Percentiles rank a stretch among this genome's conserved stretches.
Conservation (phyloP, 2,113 vertebrate species). For the Myiagra hebetior region DNA sequence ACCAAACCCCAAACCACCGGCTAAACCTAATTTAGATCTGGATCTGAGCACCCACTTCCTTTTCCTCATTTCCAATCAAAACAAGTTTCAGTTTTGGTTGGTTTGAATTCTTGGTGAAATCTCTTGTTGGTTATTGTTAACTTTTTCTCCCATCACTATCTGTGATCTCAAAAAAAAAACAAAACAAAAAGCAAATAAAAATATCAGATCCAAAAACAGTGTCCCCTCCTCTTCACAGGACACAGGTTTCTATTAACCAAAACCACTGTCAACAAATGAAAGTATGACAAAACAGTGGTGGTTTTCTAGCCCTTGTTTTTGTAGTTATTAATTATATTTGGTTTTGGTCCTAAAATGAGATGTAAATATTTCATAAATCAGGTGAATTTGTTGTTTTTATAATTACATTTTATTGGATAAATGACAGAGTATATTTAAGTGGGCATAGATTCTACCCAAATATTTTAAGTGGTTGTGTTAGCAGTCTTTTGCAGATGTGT, state of each 20-base stretch:
- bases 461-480: slow-evolving; percentile 46
- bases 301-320: slow-evolving; percentile 36
- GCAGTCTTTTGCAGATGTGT: neutral
- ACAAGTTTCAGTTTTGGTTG: slow-evolving; percentile 8
- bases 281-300: slow-evolving; percentile 29
- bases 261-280: slow-evolving; percentile 49
- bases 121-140: neutral
- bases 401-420: slow-evolving; percentile 51
- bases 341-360: slow-evolving; percentile 49
- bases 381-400: slow-evolving; percentile 44
- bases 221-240: neutral
- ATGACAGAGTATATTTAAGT: slow-evolving; percentile 47
- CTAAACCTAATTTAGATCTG: slow-evolving; percentile 38
- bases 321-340: slow-evolving; percentile 58
- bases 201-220: neutral
- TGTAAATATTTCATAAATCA: slow-evolving; percentile 55
- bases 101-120: slow-evolving; percentile 13
- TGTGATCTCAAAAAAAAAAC: neutral
- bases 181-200: neutral
- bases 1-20: slow-evolving; percentile 3
- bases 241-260: neutral
- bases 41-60: slow-evolving; percentile 47
- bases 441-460: slow-evolving; percentile 32
- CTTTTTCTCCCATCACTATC: neutral
- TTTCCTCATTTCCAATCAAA: slow-evolving; percentile 35